Evolutionary conservation across 2,797 vertebrate species (phyloP).

Genomic region (Halcyon chelicuti): DNA sequence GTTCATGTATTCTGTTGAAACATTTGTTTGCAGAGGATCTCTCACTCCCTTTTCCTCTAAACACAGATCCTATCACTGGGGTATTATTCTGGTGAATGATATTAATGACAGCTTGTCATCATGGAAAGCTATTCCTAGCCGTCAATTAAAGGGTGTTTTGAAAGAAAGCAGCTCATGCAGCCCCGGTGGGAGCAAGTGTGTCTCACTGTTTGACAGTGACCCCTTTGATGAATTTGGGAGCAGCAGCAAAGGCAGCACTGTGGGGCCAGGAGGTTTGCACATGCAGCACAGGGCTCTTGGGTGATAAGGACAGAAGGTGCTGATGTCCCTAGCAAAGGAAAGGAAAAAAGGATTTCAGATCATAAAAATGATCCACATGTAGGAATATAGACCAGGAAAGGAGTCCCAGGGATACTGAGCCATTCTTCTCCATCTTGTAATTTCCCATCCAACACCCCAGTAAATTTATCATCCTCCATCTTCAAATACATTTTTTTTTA

Average conservation of each 20-base stretch:
- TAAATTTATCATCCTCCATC: neutral
- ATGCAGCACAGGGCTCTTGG: neutral
- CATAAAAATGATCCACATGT: neutral
- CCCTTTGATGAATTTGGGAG: constrained; percentile 56
- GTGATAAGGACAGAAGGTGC: neutral
- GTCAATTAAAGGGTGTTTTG: constrained; percentile 63
- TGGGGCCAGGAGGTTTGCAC: neutral
- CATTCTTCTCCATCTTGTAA: neutral
- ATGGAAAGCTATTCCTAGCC: constrained; percentile 49
- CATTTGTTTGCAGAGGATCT: constrained; percentile 61
- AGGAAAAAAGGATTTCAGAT: neutral
- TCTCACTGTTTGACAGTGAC: constrained; percentile 59
- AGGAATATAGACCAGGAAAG: neutral
- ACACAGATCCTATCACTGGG: neutral
- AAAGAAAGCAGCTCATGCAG: constrained; percentile 45
- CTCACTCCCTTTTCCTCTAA: constrained; percentile 33
- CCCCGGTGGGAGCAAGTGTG: neutral
- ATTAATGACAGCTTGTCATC: constrained; percentile 67
- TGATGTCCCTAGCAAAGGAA: neutral
- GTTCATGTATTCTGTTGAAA: constrained; percentile 50
- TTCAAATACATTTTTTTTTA: neutral
- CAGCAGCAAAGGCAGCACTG: neutral
- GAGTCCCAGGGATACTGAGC: neutral
- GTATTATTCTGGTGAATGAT: constrained; percentile 54
- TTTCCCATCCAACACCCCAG: neutral